These are phyloP conservation scores for Ceraclea dissimilis DNA, from an alignment of 2,888 invertebrate genomes.

Conservation along the genomic window DNA sequence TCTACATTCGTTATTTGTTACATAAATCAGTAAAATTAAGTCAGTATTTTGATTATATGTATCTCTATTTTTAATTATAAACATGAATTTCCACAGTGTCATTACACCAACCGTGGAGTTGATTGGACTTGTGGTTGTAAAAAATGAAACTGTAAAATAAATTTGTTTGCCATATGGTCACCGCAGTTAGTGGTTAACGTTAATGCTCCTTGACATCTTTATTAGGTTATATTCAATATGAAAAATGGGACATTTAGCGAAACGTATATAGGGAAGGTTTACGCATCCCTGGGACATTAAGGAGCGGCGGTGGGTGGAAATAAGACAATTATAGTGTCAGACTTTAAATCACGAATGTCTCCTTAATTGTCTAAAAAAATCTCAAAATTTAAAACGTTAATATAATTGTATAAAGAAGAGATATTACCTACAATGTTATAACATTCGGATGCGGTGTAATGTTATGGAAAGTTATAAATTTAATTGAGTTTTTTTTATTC, in stretches of 20 bases:
- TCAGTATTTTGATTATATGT: too few relatives aligned
- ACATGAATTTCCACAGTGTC: too few relatives aligned
- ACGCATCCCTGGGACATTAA: conserved; percentile 15
- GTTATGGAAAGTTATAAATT: conserved; percentile 16
- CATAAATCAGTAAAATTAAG: too few relatives aligned
- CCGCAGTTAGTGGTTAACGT: conserved; percentile 15
- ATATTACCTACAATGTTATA: background rate
- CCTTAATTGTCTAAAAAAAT: conserved; percentile 12
- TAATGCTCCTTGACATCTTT: conserved; percentile 26
- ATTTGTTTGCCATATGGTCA: conserved; percentile 15
- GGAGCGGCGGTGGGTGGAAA: conserved; percentile 6
- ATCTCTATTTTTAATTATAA: too few relatives aligned
- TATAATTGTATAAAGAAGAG: background rate
- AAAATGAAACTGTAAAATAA: too few relatives aligned
- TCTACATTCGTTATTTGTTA: too few relatives aligned
- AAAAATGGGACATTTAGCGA: conserved; percentile 26
- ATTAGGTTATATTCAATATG: conserved; percentile 27
- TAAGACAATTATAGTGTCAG: conserved; percentile 20
- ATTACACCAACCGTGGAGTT: too few relatives aligned
- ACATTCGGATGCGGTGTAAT: conserved; percentile 7
- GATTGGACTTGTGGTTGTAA: too few relatives aligned
- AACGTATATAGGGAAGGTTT: conserved; percentile 12
- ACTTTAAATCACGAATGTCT: conserved; percentile 18
- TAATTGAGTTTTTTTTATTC: conserved; percentile 4
- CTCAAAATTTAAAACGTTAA: conserved; percentile 5